Conservation (phyloP, 2,797 vertebrate genomes). For the Myotis daubentonii region DNA sequence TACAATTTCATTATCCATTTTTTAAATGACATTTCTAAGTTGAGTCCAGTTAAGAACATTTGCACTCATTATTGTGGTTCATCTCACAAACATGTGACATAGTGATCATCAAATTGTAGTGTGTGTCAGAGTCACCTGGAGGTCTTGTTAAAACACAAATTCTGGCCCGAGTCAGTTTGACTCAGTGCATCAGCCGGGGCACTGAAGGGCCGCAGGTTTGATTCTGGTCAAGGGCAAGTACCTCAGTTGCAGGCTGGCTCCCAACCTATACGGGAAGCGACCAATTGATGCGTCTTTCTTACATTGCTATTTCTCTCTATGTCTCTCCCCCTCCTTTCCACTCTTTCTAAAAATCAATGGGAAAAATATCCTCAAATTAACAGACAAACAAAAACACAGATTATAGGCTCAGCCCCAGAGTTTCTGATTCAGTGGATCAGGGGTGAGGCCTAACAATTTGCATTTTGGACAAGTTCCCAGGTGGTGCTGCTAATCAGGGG, state of each 20-base stretch:
- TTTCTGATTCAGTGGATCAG: background rate
- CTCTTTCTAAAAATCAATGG: too few species aligned
- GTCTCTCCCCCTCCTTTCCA: too few species aligned
- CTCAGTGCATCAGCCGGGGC: too few species aligned
- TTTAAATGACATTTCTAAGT: background rate
- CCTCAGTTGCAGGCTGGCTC: too few species aligned
- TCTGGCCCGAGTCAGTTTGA: too few species aligned
- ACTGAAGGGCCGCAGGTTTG: too few species aligned
- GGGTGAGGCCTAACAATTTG: background rate
- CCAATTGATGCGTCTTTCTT: too few species aligned
- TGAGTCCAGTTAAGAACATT: conserved; percentile 21
- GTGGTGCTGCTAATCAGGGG: background rate
- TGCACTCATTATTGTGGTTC: background rate
- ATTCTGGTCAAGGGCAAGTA: too few species aligned
- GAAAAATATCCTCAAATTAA: too few species aligned
- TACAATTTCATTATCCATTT: background rate
- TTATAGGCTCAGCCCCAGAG: background rate
- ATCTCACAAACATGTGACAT: background rate
- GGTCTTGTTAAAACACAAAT: background rate
- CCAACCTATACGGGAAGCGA: too few species aligned
- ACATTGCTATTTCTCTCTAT: too few species aligned
- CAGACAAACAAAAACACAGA: too few species aligned
- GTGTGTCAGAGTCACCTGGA: background rate
- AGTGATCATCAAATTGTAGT: background rate
- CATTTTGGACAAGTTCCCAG: background rate